Evolutionary conservation across 2,113 vertebrate species (phyloP).

Genomic region (Chrysemys picta): DNA sequence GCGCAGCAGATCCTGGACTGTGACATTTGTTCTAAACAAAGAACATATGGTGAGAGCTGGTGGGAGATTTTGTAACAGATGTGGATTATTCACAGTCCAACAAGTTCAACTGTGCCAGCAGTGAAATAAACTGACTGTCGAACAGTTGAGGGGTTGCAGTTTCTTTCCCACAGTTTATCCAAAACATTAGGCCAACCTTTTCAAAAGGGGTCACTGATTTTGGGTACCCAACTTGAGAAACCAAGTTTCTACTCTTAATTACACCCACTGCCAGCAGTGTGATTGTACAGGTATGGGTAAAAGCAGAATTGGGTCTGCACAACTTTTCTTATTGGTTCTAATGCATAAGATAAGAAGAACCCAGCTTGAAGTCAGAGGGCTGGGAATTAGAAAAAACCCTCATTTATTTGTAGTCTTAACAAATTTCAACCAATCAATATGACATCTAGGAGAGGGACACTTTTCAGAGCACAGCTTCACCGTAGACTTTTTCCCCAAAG

Average conservation of each 20-base stretch:
- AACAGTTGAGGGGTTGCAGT: background rate
- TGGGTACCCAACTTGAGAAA: background rate
- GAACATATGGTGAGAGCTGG: background rate
- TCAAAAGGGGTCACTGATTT: background rate
- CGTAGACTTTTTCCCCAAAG: background rate
- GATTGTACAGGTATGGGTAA: background rate
- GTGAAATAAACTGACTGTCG: background rate
- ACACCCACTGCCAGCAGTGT: background rate
- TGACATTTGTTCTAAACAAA: background rate
- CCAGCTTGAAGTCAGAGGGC: background rate
- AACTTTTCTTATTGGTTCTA: background rate
- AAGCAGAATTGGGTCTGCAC: rapidly evolving
- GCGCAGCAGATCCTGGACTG: background rate
- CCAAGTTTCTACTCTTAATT: background rate
- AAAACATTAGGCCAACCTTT: background rate
- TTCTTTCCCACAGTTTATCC: background rate
- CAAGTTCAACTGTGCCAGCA: background rate
- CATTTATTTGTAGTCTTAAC: conserved; percentile 16
- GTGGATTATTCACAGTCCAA: background rate
- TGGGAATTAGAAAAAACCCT: background rate
- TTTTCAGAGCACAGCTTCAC: background rate
- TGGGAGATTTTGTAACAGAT: background rate
- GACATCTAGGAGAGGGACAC: background rate
- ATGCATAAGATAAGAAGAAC: background rate
- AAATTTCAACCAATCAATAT: background rate